Percentiles rank a stretch among this genome's conserved stretches.
Evolutionary conservation across 2,888 invertebrate species (phyloP).

Genomic region (Amiota communis): DNA sequence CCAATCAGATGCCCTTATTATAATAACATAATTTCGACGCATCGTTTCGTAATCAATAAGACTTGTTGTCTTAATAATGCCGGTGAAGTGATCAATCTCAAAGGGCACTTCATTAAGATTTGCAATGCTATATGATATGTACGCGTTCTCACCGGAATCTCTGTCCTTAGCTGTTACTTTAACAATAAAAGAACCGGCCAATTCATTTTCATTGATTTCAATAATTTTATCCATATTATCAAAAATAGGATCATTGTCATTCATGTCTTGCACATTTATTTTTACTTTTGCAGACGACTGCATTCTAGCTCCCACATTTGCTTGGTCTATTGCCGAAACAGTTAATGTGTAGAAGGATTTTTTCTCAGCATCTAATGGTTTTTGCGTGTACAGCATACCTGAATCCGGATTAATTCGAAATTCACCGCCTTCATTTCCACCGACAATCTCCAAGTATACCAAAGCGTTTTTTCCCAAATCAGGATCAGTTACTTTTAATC

Average conservation of each 20-base stretch:
- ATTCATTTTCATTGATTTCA: constrained; percentile 88
- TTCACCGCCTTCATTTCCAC: constrained; percentile 91
- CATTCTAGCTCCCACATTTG: constrained; percentile 85
- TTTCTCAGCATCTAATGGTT: constrained; percentile 86
- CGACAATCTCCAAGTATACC: constrained; percentile 90
- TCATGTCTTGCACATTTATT: constrained; percentile 90
- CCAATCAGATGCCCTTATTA: constrained; percentile 95
- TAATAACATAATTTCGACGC: constrained; percentile 85
- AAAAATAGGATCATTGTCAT: constrained; percentile 95
- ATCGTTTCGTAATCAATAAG: constrained; percentile 93
- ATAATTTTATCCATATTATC: constrained; percentile 82
- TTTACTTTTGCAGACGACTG: constrained; percentile 93
- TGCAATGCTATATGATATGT: constrained; percentile 94
- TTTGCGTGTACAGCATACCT: constrained; percentile 90
- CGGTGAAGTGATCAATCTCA: constrained; percentile 94
- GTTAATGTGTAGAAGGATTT: constrained; percentile 89
- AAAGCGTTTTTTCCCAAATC: constrained; percentile 89
- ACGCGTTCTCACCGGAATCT: constrained; percentile 95
- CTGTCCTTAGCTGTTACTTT: constrained; percentile 89
- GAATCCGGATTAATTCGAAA: constrained; percentile 90
- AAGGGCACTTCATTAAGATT: constrained; percentile 94
- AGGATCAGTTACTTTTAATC: constrained; percentile 88
- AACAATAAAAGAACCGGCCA: constrained; percentile 87
- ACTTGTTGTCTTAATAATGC: constrained; percentile 87
- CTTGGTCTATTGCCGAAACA: constrained; percentile 91